Evolutionary conservation across 1,140 invertebrate species (phyloP), one percentile per base, ranked within the genome.

Genomic region (Palaemon carinicauda): DNA sequence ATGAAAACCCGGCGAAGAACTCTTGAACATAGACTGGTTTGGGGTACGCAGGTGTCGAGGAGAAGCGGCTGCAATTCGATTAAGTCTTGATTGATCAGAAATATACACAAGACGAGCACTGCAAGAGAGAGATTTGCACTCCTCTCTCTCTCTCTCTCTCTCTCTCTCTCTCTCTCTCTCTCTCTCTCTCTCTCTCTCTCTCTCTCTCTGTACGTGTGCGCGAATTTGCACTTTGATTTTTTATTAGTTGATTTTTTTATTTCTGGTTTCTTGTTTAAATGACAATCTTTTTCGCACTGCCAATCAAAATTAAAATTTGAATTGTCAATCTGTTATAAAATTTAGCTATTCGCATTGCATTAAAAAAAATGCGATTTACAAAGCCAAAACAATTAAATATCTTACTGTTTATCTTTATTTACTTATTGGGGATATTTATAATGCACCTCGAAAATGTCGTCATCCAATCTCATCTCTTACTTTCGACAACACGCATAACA

Each of bases 61-160:
- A 65, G 56, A 80, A 31, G 33, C 33, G 31, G 54, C 29, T 52
- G 51, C 79, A 65, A 80, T 80, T 80, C 79, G 79, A 80, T 80
- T 80, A 80, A 56, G 52, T 54, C 79, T 80, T 80, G 80, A 71
- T 81, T 81, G 80, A 81, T 81, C 60, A 81, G 80, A 81, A 81
- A 81, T 81, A 69, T 81, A 81, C 56, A 81, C 80, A 81, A 81
- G 80, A 50, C 21, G 60, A 60, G 79, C 29, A 56, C 60, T 65
- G 56, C 54, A 71, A 27, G 21, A 82, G 80, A 71, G 69, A 82
- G 69, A 74, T 71, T 74, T 73, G 50, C 65, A 71, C 80, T 52
- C 21, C 29, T 74, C 29, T 31, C 29, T 74, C 31, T 29, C 17
- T 31, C 74, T 51, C 5, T 53, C 51, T 77, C 74, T 51, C 41